Conservation (phyloP, 2,888 invertebrate species). For the Tiphia femorata region DNA sequence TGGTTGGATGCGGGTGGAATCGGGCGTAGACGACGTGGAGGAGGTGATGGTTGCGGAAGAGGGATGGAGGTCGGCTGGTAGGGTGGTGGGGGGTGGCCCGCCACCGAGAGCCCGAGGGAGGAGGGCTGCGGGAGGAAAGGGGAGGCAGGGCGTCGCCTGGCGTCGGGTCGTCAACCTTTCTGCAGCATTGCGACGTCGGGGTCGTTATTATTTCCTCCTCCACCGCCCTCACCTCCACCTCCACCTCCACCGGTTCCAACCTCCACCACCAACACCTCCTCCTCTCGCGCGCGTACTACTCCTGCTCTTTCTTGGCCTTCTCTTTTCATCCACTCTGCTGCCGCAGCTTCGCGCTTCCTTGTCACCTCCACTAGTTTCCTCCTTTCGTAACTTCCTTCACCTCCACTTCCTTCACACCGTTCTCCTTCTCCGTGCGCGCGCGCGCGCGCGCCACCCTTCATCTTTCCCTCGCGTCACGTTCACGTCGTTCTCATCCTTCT, state of each 20-base stretch:
- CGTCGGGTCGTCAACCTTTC: constrained; percentile 68
- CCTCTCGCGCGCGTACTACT: background rate
- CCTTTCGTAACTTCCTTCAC: background rate
- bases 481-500: background rate
- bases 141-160: constrained; percentile 62
- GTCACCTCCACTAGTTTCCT: constrained; percentile 8
- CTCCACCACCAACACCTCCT: background rate
- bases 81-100: constrained; percentile 19
- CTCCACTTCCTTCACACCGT: constrained; percentile 7
- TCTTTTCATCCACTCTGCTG: constrained; percentile 5
- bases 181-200: constrained; percentile 66
- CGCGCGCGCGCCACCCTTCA: constrained; percentile 1
- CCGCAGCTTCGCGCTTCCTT: constrained; percentile 11
- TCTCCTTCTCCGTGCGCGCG: constrained; percentile 9
- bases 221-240: constrained; percentile 26
- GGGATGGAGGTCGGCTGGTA: constrained; percentile 13
- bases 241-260: background rate
- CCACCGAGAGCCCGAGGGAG: constrained; percentile 15
- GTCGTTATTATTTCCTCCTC: constrained; percentile 63
- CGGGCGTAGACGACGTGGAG: too few relatives aligned
- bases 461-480: background rate
- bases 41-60: constrained; percentile 27
- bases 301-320: background rate
- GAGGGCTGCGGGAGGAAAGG: constrained; percentile 40
- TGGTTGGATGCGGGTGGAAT: constrained; percentile 2